phyloP scores from a whole-genome alignment of 2,888 invertebrate genomes.

The Agrotis ipsilon region DNA sequence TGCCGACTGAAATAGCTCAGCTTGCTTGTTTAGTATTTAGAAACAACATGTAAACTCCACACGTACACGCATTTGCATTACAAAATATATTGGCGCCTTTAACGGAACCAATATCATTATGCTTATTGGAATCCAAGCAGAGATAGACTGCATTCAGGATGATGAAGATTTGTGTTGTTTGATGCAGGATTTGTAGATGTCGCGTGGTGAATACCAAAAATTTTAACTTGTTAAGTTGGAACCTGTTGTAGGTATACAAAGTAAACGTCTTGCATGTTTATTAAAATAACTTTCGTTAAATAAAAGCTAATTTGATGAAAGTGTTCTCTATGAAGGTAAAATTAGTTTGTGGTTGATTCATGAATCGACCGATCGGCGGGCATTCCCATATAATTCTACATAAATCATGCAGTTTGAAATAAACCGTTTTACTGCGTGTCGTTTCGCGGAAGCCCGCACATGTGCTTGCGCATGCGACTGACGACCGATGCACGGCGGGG shows the following conservation, averaged over 20 bases:
- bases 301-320: background rate
- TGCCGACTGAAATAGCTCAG: slow-evolving; percentile 75
- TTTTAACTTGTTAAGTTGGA: background rate
- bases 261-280: background rate
- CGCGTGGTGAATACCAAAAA: background rate
- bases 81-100: slow-evolving; percentile 66
- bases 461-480: slow-evolving; percentile 56
- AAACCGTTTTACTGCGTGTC: slow-evolving; percentile 67
- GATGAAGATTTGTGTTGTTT: slow-evolving; percentile 37
- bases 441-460: slow-evolving; percentile 76
- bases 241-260: background rate
- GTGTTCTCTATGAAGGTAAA: background rate
- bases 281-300: background rate
- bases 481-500: slow-evolving; percentile 49
- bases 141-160: slow-evolving; percentile 40
- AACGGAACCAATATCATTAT: slow-evolving; percentile 59
- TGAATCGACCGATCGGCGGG: slow-evolving; percentile 4
- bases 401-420: slow-evolving; percentile 73
- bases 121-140: slow-evolving; percentile 64
- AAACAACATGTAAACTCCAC: slow-evolving; percentile 72
- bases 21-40: slow-evolving; percentile 71
- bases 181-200: slow-evolving; percentile 18
- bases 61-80: slow-evolving; percentile 67
- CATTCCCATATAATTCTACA: slow-evolving; percentile 42
- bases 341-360: slow-evolving; percentile 6